phyloP scores from a whole-genome alignment of 2,113 vertebrate species.

The Zosterops lateralis region DNA sequence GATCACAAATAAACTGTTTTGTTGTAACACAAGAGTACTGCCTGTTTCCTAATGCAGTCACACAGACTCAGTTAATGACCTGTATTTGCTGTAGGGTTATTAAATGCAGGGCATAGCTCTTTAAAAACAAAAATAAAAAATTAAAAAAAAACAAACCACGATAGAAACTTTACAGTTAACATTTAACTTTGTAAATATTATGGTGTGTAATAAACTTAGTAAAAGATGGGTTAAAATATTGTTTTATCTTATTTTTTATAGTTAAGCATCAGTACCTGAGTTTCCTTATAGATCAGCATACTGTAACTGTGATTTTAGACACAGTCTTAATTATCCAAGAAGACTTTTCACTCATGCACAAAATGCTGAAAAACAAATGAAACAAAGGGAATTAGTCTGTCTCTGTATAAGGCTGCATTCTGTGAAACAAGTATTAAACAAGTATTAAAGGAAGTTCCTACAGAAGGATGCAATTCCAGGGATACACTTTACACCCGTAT shows the following conservation, averaged over 20 bases:
- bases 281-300: constrained; percentile 52
- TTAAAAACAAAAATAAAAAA: constrained; percentile 32
- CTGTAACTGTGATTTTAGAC: constrained; percentile 37
- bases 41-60: constrained; percentile 80
- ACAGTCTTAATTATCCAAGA: constrained; percentile 55
- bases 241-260: constrained; percentile 77
- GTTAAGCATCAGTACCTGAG: constrained; percentile 67
- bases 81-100: constrained; percentile 70
- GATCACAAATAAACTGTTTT: constrained; percentile 94
- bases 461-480: constrained; percentile 44
- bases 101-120: constrained; percentile 71
- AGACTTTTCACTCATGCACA: constrained; percentile 59
- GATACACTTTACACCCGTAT: constrained; percentile 53
- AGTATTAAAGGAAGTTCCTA: not conserved
- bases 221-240: constrained; percentile 73
- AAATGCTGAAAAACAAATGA: constrained; percentile 54
- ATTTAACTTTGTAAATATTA: constrained; percentile 76
- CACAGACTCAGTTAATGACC: constrained; percentile 63
- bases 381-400: constrained; percentile 53
- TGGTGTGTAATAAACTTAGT: constrained; percentile 75
- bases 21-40: constrained; percentile 83
- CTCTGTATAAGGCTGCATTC: constrained; percentile 36
- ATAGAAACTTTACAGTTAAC: constrained; percentile 73
- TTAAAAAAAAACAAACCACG: not conserved
- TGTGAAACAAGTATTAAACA: constrained; percentile 60